These are phyloP conservation scores for Taphrorychus bicolor DNA, from an alignment of 2,888 invertebrate species.

Conservation along the genomic window DNA sequence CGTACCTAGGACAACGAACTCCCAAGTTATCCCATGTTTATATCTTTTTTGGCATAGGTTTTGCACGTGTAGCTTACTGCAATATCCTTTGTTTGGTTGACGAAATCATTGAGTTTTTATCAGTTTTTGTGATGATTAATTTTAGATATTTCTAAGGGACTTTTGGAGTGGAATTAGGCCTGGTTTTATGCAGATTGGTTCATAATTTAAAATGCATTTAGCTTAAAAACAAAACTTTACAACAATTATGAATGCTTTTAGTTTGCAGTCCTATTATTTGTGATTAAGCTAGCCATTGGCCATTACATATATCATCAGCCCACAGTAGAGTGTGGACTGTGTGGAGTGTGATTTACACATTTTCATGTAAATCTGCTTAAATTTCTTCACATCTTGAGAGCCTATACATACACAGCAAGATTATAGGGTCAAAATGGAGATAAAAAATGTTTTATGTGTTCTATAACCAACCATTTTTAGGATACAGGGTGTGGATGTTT, in stretches of 20 bases:
- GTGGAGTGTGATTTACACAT: neutral
- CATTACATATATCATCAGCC: neutral
- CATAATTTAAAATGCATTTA: neutral
- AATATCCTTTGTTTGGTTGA: conserved; percentile 47
- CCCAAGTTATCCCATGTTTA: neutral
- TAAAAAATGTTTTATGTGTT: too few relatives aligned
- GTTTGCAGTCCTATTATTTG: too few relatives aligned
- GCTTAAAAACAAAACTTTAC: too few relatives aligned
- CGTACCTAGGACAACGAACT: conserved; percentile 6
- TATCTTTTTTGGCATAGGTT: neutral
- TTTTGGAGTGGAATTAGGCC: neutral
- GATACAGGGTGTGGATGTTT: too few relatives aligned
- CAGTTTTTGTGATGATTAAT: neutral
- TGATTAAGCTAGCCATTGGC: neutral
- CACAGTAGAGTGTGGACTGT: neutral
- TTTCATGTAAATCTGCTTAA: too few relatives aligned
- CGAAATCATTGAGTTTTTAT: conserved; percentile 5
- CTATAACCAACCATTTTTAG: too few relatives aligned
- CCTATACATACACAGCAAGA: too few relatives aligned
- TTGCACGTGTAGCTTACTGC: conserved; percentile 40
- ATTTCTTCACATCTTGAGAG: too few relatives aligned
- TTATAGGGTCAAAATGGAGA: too few relatives aligned
- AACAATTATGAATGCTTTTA: too few relatives aligned
- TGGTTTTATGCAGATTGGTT: neutral
- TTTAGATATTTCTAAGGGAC: neutral